These are phyloP conservation scores for Frieseomelitta varia DNA, from an alignment of 1,140 invertebrate species.

Conservation along the genomic window DNA sequence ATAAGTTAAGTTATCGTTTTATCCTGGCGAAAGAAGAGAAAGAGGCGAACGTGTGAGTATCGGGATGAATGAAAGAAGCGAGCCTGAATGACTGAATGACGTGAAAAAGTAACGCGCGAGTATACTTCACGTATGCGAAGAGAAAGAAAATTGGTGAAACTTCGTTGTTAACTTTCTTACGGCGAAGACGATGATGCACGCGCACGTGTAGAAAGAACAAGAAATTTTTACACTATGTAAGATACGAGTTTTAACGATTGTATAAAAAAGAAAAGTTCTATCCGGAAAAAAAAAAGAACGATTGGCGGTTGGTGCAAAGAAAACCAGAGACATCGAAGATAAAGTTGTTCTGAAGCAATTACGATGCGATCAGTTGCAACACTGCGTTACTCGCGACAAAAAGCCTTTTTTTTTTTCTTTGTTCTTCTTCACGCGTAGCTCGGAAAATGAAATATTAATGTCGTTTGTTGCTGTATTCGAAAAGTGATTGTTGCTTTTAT, in stretches of 20 bases:
- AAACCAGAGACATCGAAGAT: constrained; percentile 1
- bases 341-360: background rate
- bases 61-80: constrained; percentile 19
- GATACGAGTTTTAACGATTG: constrained; percentile 21
- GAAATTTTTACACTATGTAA: constrained; percentile 38
- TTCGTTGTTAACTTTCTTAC: background rate
- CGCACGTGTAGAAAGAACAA: constrained; percentile 2
- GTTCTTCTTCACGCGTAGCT: background rate
- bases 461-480: background rate
- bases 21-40: constrained; percentile 16
- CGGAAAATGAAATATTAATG: background rate
- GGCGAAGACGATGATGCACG: background rate
- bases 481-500: background rate
- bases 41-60: constrained; percentile 24
- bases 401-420: background rate
- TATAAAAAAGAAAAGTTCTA: background rate
- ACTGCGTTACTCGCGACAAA: background rate
- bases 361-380: background rate
- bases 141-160: background rate
- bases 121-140: background rate
- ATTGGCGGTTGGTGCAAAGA: background rate
- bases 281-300: background rate
- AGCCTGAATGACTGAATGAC: constrained; percentile 4
- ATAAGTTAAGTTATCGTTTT: constrained; percentile 70
- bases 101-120: background rate